Evolutionary conservation across 2,113 vertebrate species (phyloP).

Genomic region (Cynopterus brachyotis): DNA sequence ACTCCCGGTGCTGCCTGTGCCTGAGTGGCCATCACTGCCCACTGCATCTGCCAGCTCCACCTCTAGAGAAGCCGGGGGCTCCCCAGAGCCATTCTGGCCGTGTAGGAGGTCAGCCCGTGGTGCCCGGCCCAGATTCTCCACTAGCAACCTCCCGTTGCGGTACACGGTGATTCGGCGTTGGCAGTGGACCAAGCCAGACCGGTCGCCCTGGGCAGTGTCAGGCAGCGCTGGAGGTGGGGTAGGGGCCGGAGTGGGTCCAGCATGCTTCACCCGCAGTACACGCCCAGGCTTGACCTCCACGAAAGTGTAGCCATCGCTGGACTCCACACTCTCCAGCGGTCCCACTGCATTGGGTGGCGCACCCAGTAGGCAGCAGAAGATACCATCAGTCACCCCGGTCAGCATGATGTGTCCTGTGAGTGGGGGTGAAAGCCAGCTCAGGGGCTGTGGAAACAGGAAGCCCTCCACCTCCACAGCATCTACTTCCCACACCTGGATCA

Average conservation of each 20-base stretch:
- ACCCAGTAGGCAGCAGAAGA: slow-evolving; percentile 94
- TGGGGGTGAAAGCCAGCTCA: background rate
- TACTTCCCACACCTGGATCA: background rate
- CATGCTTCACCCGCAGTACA: slow-evolving; percentile 90
- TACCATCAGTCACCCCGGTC: slow-evolving; percentile 89
- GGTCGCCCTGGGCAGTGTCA: slow-evolving; percentile 72
- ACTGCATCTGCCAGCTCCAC: slow-evolving; percentile 83
- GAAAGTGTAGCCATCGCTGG: slow-evolving; percentile 92
- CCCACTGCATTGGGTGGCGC: slow-evolving; percentile 89
- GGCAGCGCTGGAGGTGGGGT: background rate
- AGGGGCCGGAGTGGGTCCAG: slow-evolving; percentile 79
- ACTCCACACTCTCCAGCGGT: slow-evolving; percentile 88
- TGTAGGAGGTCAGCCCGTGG: slow-evolving; percentile 85
- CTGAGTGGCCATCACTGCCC: background rate
- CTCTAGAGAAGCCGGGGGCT: slow-evolving; percentile 84
- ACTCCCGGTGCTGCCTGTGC: slow-evolving; percentile 36
- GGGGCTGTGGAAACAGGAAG: background rate
- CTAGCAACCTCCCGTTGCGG: slow-evolving; percentile 92
- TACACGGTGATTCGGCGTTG: slow-evolving; percentile 93
- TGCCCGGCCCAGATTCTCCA: slow-evolving; percentile 92
- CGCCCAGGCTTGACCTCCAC: slow-evolving; percentile 96
- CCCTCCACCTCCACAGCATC: background rate
- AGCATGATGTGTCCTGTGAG: slow-evolving; percentile 87
- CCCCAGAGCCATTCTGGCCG: slow-evolving; percentile 84
- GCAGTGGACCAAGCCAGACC: slow-evolving; percentile 85